These are phyloP conservation scores for Drosophila bunnanda DNA, from an alignment of 2,888 invertebrate species.

Conservation along the genomic window DNA sequence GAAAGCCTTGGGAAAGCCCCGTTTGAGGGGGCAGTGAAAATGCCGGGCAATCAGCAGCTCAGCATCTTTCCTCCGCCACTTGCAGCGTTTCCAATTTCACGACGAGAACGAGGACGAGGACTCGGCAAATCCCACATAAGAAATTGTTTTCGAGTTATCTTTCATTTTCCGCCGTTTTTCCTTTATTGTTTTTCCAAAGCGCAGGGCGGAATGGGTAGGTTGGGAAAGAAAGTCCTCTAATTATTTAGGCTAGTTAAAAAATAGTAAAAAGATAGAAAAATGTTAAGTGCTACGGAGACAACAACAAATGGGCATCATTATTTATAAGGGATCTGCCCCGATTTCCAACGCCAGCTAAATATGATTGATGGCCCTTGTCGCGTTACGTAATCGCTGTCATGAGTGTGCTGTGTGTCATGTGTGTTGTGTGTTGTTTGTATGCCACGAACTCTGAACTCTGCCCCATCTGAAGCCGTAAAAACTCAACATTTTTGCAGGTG, in stretches of 20 bases:
- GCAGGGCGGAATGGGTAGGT: no score
- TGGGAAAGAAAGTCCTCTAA: conserved; percentile 20
- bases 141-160: conserved; percentile 75
- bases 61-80: conserved; percentile 30
- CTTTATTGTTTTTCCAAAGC: conserved; percentile 4
- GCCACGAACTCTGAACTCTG: conserved; percentile 16
- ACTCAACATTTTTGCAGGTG: conserved; percentile 37
- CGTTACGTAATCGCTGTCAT: conserved; percentile 75
- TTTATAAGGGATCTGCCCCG: conserved; percentile 52
- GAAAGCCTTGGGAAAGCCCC: conserved; percentile 1
- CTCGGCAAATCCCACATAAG: conserved; percentile 72
- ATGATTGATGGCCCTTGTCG: conserved; percentile 79
- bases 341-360: conserved; percentile 56
- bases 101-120: conserved; percentile 34
- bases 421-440: neutral
- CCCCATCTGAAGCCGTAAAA: conserved; percentile 10
- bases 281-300: neutral
- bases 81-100: conserved; percentile 72
- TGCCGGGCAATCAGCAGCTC: conserved; percentile 47
- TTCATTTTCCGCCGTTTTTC: conserved; percentile 40
- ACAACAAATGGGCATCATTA: conserved; percentile 61
- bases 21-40: no score
- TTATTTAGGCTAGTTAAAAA: conserved; percentile 65
- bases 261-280: no score
- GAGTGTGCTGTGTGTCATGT: conserved; percentile 10